Conservation (phyloP, 2,797 vertebrate species). For the Sebastes itinus region DNA sequence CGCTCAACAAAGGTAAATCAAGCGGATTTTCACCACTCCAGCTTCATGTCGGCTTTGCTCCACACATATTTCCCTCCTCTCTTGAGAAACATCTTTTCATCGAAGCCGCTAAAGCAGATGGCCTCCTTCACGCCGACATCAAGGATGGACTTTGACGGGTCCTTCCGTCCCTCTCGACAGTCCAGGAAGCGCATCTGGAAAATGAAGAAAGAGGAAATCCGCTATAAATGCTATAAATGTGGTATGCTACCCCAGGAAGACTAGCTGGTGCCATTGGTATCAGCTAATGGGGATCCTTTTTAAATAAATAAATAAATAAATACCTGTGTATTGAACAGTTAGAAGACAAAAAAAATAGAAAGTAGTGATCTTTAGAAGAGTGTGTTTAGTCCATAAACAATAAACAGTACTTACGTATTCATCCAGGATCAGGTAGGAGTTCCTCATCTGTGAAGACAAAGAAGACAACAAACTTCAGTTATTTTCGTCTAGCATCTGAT, state of each 20-base stretch:
- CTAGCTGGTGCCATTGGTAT: no score
- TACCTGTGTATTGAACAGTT: neutral
- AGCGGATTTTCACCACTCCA: slow-evolving; percentile 88
- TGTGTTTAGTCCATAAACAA: neutral
- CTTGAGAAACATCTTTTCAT: slow-evolving; percentile 92
- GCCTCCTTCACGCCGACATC: slow-evolving; percentile 90
- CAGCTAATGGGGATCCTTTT: no score
- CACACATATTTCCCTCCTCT: slow-evolving; percentile 93
- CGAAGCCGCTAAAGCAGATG: slow-evolving; percentile 93
- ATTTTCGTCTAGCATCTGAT: neutral
- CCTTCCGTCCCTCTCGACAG: slow-evolving; percentile 90
- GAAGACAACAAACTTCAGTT: neutral
- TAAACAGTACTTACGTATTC: slow-evolving; percentile 91
- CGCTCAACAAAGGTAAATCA: neutral
- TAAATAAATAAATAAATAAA: no score
- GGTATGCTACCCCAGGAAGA: no score
- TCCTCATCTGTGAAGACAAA: slow-evolving; percentile 88
- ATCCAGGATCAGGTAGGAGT: slow-evolving; percentile 96
- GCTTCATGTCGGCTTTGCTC: slow-evolving; percentile 94
- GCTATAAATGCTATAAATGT: neutral
- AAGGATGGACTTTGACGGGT: slow-evolving; percentile 93
- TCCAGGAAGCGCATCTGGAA: slow-evolving; percentile 95
- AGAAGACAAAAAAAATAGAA: neutral
- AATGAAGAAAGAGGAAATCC: neutral
- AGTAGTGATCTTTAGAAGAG: neutral